These are phyloP conservation scores for Clarias macrocephalus DNA, from an alignment of 2,113 vertebrate genomes.

Conservation along the genomic window DNA sequence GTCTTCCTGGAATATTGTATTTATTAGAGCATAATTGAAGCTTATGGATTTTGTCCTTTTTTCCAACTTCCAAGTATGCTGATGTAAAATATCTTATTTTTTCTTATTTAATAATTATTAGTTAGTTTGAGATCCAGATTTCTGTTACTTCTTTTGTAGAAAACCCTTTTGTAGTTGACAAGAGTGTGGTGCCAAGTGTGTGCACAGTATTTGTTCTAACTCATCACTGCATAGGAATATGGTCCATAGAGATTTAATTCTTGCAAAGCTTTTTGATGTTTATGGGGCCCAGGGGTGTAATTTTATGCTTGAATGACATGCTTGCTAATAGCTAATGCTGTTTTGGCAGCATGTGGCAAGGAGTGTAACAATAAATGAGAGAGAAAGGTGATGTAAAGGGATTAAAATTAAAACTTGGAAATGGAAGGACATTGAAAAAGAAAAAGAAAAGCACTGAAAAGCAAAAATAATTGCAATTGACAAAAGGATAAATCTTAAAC, in stretches of 20 bases:
- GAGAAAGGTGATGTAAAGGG: background rate
- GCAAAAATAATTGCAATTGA: constrained; percentile 78
- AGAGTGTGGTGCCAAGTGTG: background rate
- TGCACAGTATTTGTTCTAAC: background rate
- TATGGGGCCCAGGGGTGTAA: constrained; percentile 84
- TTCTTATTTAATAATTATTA: too few relatives aligned
- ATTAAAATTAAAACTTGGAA: background rate
- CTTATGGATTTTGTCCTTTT: background rate
- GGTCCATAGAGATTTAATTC: constrained; percentile 81
- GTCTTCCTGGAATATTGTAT: background rate
- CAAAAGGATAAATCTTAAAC: constrained; percentile 52
- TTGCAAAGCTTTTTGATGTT: constrained; percentile 78
- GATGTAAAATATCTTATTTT: background rate
- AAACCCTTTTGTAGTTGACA: background rate
- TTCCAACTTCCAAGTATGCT: background rate
- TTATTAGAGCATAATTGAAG: background rate
- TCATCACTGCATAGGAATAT: background rate
- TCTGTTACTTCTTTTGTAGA: background rate
- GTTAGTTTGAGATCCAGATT: background rate
- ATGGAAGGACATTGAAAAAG: background rate
- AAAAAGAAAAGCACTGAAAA: constrained; percentile 52
- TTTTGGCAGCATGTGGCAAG: constrained; percentile 60
- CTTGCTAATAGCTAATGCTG: constrained; percentile 85
- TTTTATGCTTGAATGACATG: constrained; percentile 86
- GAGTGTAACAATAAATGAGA: constrained; percentile 27